Evolutionary conservation across 2,113 vertebrate genomes (phyloP).

Genomic region (Amphilophus citrinellus): DNA sequence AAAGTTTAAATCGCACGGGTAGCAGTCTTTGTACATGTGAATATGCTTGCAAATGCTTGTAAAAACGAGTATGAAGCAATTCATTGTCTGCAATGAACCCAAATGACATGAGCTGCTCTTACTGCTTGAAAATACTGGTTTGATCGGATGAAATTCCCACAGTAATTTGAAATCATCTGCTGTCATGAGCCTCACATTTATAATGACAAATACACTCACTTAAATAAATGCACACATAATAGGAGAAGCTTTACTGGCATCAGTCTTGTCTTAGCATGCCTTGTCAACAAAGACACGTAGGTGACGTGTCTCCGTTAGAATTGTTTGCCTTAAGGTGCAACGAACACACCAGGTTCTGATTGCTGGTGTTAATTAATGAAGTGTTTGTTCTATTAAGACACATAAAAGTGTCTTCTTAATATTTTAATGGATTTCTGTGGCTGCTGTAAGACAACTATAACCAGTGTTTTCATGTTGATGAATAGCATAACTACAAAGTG

Average conservation of each 20-base stretch:
- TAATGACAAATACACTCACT: not conserved
- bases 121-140: constrained; percentile 5
- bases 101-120: not conserved
- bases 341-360: not conserved
- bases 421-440: not conserved
- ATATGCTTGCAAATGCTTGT: not conserved
- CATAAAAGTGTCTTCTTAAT: not conserved
- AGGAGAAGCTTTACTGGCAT: not conserved
- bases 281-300: not conserved
- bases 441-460: not conserved
- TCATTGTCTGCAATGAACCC: not conserved
- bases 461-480: not conserved
- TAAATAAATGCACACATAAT: not conserved
- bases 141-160: constrained; percentile 25
- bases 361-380: not conserved
- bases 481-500: not conserved
- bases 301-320: not conserved
- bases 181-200: not conserved
- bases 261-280: constrained; percentile 38
- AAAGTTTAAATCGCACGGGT: not conserved
- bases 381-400: not conserved
- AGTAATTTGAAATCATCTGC: not conserved
- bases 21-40: not conserved
- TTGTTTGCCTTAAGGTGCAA: constrained; percentile 15
- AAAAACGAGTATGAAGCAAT: not conserved